phyloP scores from a whole-genome alignment of 1,140 invertebrate species.

The Heliconius congener region DNA sequence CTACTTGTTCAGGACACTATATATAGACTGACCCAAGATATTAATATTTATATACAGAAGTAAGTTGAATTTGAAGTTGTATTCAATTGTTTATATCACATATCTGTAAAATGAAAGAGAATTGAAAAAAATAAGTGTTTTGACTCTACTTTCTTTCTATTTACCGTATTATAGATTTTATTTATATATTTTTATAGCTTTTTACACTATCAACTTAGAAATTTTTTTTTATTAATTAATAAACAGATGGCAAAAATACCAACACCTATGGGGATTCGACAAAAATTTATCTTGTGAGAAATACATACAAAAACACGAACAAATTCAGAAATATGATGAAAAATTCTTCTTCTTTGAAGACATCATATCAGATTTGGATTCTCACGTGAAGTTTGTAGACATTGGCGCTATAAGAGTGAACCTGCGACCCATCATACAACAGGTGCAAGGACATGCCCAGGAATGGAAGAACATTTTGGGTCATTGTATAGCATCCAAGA shows the following conservation, averaged over 20 bases:
- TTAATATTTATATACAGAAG: slow-evolving; percentile 85
- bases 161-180: no score
- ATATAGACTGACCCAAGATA: slow-evolving; percentile 83
- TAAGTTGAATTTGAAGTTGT: slow-evolving; percentile 49
- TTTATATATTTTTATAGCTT: no score
- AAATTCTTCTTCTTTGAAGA: slow-evolving; percentile 91
- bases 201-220: not conserved
- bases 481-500: slow-evolving; percentile 82
- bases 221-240: slow-evolving; percentile 13
- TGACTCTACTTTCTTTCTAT: no score
- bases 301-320: slow-evolving; percentile 87
- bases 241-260: slow-evolving; percentile 88
- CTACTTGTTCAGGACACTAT: slow-evolving; percentile 72
- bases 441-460: slow-evolving; percentile 84
- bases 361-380: slow-evolving; percentile 87
- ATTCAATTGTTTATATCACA: no score
- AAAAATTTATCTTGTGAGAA: slow-evolving; percentile 88
- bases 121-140: not conserved
- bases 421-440: slow-evolving; percentile 83
- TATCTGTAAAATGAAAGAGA: no score
- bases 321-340: slow-evolving; percentile 89
- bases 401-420: slow-evolving; percentile 87
- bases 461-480: slow-evolving; percentile 88
- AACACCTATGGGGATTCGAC: slow-evolving; percentile 90
- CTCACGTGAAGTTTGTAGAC: slow-evolving; percentile 83